Percentiles rank a stretch among this genome's conserved stretches.
These are phyloP conservation scores for Synaphobranchus kaupii DNA, from an alignment of 2,797 vertebrate genomes.

Conservation along the genomic window DNA sequence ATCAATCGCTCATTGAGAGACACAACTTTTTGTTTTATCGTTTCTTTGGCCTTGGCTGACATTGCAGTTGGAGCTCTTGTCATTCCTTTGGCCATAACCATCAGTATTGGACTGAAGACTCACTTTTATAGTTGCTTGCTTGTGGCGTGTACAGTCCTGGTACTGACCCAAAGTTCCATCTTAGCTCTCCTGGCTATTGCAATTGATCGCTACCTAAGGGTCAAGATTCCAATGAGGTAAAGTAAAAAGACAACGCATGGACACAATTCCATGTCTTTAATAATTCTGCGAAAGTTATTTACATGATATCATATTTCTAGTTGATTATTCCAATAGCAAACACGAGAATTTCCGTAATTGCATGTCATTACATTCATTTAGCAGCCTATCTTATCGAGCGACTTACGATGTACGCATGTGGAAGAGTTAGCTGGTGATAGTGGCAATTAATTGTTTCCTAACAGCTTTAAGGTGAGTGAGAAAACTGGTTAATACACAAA, in stretches of 20 bases:
- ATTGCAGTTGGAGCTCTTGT: conserved; percentile 93
- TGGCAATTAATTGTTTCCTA: background rate
- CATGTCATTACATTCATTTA: background rate
- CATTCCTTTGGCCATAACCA: conserved; percentile 93
- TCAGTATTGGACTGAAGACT: conserved; percentile 88
- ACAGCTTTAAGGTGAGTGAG: background rate
- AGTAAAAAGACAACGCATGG: conserved; percentile 26
- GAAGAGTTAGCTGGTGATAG: background rate
- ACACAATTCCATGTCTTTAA: background rate
- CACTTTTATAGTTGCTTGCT: conserved; percentile 96
- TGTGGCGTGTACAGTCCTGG: conserved; percentile 90
- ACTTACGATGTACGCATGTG: background rate
- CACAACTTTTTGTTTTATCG: conserved; percentile 96
- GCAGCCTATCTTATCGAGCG: background rate
- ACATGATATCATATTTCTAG: background rate
- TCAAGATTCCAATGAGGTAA: conserved; percentile 97
- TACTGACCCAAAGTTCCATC: conserved; percentile 98
- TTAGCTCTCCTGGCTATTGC: conserved; percentile 94
- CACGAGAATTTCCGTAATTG: background rate
- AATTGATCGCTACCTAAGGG: conserved; percentile 93
- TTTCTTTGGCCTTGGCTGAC: conserved; percentile 91
- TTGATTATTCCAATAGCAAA: background rate
- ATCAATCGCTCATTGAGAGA: conserved; percentile 91
- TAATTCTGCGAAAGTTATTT: background rate
- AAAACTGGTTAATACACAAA: background rate